These are phyloP conservation scores for Drosophila erecta DNA, from an alignment of 1,140 invertebrate species.

Conservation along the genomic window DNA sequence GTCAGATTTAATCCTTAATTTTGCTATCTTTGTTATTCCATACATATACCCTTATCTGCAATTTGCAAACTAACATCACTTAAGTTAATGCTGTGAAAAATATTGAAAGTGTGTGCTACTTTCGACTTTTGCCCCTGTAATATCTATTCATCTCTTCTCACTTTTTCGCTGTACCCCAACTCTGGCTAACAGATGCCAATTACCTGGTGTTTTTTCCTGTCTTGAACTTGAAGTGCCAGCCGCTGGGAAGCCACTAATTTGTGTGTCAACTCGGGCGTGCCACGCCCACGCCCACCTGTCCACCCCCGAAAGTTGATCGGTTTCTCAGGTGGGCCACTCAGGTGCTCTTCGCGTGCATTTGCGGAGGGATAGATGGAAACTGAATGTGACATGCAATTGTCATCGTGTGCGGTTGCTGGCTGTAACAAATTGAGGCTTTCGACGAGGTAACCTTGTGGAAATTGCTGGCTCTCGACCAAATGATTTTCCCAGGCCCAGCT, in stretches of 20 bases:
- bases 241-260: slow-evolving; percentile 65
- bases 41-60: too few species aligned
- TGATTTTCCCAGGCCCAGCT: slow-evolving; percentile 66
- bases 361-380: slow-evolving; percentile 29
- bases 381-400: slow-evolving; percentile 74
- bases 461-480: slow-evolving; percentile 43
- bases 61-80: too few species aligned
- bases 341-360: slow-evolving; percentile 57
- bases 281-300: slow-evolving; percentile 26
- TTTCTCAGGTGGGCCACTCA: slow-evolving; percentile 29
- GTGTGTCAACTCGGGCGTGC: slow-evolving; percentile 59
- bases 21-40: too few species aligned
- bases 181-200: slow-evolving; percentile 45
- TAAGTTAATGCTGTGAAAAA: too few species aligned
- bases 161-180: slow-evolving; percentile 3
- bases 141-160: slow-evolving; percentile 8
- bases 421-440: slow-evolving; percentile 68
- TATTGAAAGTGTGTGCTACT: background rate
- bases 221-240: slow-evolving; percentile 72
- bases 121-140: background rate
- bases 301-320: slow-evolving; percentile 19
- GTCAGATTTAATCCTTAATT: too few species aligned
- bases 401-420: slow-evolving; percentile 63
- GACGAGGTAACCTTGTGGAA: slow-evolving; percentile 49
- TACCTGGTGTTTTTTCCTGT: slow-evolving; percentile 20